Conservation (phyloP, 2,797 vertebrate genomes). For the Pseudomugil gertrudae region DNA sequence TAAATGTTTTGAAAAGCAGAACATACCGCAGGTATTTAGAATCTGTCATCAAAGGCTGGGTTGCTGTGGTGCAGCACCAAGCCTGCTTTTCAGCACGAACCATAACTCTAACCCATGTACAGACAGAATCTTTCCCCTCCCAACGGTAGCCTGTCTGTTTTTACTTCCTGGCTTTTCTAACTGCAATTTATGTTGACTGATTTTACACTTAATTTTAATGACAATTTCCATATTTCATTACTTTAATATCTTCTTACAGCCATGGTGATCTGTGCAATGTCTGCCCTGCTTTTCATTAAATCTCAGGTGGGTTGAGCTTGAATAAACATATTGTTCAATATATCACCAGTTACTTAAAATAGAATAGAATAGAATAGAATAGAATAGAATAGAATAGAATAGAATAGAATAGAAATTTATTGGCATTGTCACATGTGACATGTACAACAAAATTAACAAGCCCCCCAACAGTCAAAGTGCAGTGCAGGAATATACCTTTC, state of each 20-base stretch:
- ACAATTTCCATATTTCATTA: constrained; percentile 42
- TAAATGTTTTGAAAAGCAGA: constrained; percentile 49
- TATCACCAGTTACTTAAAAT: no score
- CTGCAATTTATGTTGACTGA: constrained; percentile 50
- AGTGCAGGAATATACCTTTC: no score
- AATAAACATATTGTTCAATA: no score
- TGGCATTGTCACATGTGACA: no score
- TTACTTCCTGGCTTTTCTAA: constrained; percentile 33
- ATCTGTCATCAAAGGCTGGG: constrained; percentile 57
- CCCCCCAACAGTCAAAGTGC: no score
- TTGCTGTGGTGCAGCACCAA: constrained; percentile 46
- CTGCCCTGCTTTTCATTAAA: constrained; percentile 25
- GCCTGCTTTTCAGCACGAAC: constrained; percentile 61
- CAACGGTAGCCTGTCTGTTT: constrained; percentile 51
- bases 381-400: no score
- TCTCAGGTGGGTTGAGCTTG: neutral
- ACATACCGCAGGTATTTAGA: constrained; percentile 37
- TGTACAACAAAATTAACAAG: no score
- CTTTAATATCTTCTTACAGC: constrained; percentile 13
- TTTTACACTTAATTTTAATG: constrained; percentile 27
- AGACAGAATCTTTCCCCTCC: constrained; percentile 58
- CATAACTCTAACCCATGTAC: constrained; percentile 51
- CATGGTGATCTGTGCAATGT: neutral
- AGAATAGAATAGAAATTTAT: no score
- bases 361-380: no score